Base-by-base conservation (phyloP, 1,140 invertebrate species). In the Orussus abietinus region DNA sequence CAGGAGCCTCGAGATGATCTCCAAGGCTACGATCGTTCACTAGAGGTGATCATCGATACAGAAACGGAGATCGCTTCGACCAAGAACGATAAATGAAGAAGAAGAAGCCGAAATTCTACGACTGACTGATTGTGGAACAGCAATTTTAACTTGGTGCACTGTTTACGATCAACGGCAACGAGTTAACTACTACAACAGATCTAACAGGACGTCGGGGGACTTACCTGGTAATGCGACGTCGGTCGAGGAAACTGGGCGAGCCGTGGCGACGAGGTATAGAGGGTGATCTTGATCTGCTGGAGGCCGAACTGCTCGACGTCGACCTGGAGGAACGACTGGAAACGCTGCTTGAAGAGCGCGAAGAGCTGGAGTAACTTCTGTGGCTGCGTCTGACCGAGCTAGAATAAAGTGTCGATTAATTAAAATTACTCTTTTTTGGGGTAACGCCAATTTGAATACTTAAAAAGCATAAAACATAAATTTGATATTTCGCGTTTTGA, bases 161-260 rank as follows among this genome's bases (percentile, higher is more conserved):
- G 22, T 26, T 49, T 17, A 36, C 45, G 35, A 39, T 35, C 48
- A 42, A 50, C 15, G 36, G 29, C 49, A 35, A 32, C 40, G 29
- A 45, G 43, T 42, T 20, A 17, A 33, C 40, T 34, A 25, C 42
- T 53, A 44, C 26, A 11, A 22, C n/a, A n/a, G n/a, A n/a, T n/a
- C n/a, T n/a, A n/a, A n/a, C n/a, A n/a, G n/a, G n/a, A n/a, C 15
- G 12, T 12, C 18, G 9, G 21, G 9, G 15, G 28, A 34, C 42
- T 69, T 77, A 92, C 88, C 88, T 91, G 25, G 88, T 91, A 50
- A 92, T 90, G 46, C 88, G 76, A 34, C 88, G 72, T 51, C 86
- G 75, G 63, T 90, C 88, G 28, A 90, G 70, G 71, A 90, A 90
- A 59, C 86, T 89, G 5, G 88, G 88, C 38, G 88, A 90, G 18